Evolutionary conservation across 2,888 invertebrate species (phyloP), one percentile per base, ranked within the genome.

Genomic region (Thymelicus acteon): DNA sequence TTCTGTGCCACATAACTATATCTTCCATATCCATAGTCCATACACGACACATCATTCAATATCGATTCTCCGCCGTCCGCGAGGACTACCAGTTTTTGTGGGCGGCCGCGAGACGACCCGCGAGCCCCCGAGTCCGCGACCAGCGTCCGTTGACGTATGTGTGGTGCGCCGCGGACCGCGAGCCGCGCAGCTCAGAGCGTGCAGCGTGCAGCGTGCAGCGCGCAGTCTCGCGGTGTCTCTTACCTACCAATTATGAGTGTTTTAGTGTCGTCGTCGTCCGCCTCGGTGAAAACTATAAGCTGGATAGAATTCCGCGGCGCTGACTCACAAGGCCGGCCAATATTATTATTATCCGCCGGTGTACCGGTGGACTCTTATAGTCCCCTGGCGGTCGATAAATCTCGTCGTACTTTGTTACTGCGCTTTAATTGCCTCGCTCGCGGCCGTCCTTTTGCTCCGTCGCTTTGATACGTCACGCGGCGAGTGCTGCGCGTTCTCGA

Each of bases 341-440:
- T 54, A 54, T 54, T 54, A 52, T 52, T 52, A 54, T 54, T 54
- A 54, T 54, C 54, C 2, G 24, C 24, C 19, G 54, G 8, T 19
- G 54, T 24, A 54, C 24, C 19, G 54, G 8, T 19, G 54, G 54
- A 54, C 69, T 48, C 63, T 40, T 58, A 63, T 40, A 60, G 63
- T 58, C 62, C 48, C 12, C 37, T 6, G 60, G 64, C 58, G 57
- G 49, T 57, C 58, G 39, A 71, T 71, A 71, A 71, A 71, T 71
- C 70, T 71, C 60, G 65, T 65, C 60, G 64, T 65, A 63, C 40
- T 71, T 70, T 65, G 65, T 71, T 60, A 71, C 60, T 65, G 70
- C 65, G 44, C 60, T 71, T 71, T 71, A 71, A 71, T 71, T 71
- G 70, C 64, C 24, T 40, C 60, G 49, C 70, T 63, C 69, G 69